phyloP scores from a whole-genome alignment of 2,888 invertebrate genomes.

The Caenorhabditis angaria region DNA sequence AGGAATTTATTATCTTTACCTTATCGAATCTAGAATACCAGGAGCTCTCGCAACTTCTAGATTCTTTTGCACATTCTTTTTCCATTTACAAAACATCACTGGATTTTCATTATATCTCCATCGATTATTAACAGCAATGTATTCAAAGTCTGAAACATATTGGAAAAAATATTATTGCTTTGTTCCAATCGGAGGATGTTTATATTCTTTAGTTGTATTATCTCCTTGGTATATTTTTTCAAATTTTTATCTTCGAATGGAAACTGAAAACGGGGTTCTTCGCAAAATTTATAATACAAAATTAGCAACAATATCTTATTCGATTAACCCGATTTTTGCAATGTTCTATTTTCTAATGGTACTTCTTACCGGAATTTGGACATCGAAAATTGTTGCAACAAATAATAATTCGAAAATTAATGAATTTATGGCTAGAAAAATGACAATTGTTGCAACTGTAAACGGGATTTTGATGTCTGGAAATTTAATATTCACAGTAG shows the following conservation, averaged over 20 bases:
- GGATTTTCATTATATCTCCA: conserved; percentile 16
- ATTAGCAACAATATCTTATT: background rate
- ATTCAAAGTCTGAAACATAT: conserved; percentile 18
- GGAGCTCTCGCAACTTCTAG: background rate
- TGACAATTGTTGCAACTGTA: conserved; percentile 18
- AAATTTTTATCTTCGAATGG: background rate
- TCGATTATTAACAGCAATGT: conserved; percentile 14
- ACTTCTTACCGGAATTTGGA: conserved; percentile 20
- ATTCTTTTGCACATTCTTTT: conserved; percentile 6
- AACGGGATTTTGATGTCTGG: conserved; percentile 35
- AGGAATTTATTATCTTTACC: background rate
- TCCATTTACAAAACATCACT: conserved; percentile 34
- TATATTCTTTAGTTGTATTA: conserved; percentile 8
- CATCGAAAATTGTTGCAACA: conserved; percentile 6
- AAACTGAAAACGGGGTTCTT: background rate
- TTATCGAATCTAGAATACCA: background rate
- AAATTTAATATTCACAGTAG: conserved; percentile 19
- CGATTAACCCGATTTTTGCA: conserved; percentile 16
- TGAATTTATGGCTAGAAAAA: conserved; percentile 4
- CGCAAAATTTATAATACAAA: background rate
- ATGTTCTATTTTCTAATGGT: conserved; percentile 29
- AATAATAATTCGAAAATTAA: background rate
- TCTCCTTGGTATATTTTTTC: conserved; percentile 21
- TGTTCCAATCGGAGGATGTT: conserved; percentile 12
- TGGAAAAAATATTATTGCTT: conserved; percentile 16